Percentiles rank a stretch among this genome's conserved stretches.
phyloP scores from a whole-genome alignment of 2,888 invertebrate species.

The Crepidodera aurea region DNA sequence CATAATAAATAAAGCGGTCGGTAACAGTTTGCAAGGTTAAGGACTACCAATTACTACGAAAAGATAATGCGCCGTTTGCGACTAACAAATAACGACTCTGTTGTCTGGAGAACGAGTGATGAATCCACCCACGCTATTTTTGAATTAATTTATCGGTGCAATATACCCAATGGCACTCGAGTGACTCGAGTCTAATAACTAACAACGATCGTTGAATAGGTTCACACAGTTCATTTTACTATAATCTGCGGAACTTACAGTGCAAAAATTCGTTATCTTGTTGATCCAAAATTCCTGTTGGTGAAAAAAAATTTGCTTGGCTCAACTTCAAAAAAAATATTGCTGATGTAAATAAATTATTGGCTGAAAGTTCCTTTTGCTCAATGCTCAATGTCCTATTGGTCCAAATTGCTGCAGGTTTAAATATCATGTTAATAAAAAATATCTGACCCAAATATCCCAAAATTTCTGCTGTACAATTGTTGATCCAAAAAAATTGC shows the following conservation, averaged over 20 bases:
- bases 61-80: background rate
- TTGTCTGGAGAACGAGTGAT: background rate
- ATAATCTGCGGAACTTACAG: background rate
- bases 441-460: too few relatives aligned
- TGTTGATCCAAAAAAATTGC: too few relatives aligned
- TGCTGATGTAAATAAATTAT: too few relatives aligned
- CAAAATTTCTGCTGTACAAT: too few relatives aligned
- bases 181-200: background rate
- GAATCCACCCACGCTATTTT: background rate
- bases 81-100: background rate
- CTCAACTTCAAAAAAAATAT: too few relatives aligned
- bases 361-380: too few relatives aligned
- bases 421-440: too few relatives aligned
- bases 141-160: background rate
- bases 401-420: too few relatives aligned
- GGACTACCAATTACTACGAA: background rate
- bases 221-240: background rate
- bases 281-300: too few relatives aligned
- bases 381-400: too few relatives aligned
- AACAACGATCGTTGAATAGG: background rate
- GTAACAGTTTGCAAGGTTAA: background rate
- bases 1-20: background rate
- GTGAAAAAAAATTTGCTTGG: too few relatives aligned
- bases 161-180: background rate
- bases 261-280: background rate